Evolutionary conservation across 2,888 invertebrate genomes (phyloP).

Genomic region (Tribolium freemani): DNA sequence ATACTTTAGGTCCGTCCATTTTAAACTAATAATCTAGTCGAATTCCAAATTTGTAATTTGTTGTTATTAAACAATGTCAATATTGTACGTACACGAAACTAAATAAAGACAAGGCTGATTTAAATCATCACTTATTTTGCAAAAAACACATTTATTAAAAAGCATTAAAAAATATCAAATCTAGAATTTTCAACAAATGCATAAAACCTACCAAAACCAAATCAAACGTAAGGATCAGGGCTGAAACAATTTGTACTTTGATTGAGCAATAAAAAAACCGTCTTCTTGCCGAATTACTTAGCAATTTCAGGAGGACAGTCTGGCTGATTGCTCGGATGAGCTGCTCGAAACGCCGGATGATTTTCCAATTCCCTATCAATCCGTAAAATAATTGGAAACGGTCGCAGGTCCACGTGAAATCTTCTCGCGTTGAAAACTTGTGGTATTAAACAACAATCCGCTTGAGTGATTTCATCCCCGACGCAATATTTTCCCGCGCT

Average conservation of each 20-base stretch:
- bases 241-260: slow-evolving; percentile 36
- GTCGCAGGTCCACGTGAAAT: slow-evolving; percentile 92
- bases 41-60: slow-evolving; percentile 49
- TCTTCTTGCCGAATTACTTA: slow-evolving; percentile 15
- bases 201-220: slow-evolving; percentile 21
- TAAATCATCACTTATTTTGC: slow-evolving; percentile 37
- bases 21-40: slow-evolving; percentile 48
- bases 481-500: slow-evolving; percentile 93
- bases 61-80: slow-evolving; percentile 45
- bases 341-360: slow-evolving; percentile 91
- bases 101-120: slow-evolving; percentile 51
- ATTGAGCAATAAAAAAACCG: slow-evolving; percentile 20
- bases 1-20: slow-evolving; percentile 49
- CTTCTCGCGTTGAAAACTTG: slow-evolving; percentile 95
- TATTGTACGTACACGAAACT: slow-evolving; percentile 44
- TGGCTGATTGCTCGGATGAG: slow-evolving; percentile 93
- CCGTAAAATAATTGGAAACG: slow-evolving; percentile 90
- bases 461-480: slow-evolving; percentile 93
- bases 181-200: slow-evolving; percentile 40
- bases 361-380: slow-evolving; percentile 89
- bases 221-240: slow-evolving; percentile 16
- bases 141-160: slow-evolving; percentile 47
- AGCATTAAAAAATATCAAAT: slow-evolving; percentile 45
- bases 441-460: slow-evolving; percentile 95
- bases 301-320: slow-evolving; percentile 86